Percentiles rank a stretch among this genome's conserved stretches.
These are phyloP conservation scores for Lepidothrix coronata DNA, from an alignment of 2,113 vertebrate species.

Conservation along the genomic window DNA sequence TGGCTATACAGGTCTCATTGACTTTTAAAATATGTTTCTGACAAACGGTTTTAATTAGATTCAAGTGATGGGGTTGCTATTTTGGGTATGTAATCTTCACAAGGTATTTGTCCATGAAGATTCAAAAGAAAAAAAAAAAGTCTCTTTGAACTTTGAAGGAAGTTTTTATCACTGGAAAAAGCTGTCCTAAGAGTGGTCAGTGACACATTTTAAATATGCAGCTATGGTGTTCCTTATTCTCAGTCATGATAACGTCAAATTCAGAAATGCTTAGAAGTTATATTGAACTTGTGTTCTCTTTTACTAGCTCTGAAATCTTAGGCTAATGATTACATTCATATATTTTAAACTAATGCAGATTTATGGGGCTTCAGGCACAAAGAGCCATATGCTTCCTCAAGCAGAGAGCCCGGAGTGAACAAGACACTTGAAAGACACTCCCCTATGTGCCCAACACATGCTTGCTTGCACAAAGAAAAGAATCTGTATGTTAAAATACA, in stretches of 20 bases:
- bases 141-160: not conserved
- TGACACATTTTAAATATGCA: not conserved
- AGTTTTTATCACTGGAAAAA: not conserved
- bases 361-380: conserved; percentile 64
- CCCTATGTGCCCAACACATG: not conserved
- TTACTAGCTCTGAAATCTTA: conserved; percentile 44
- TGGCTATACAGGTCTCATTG: conserved; percentile 25
- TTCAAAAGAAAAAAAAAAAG: not conserved
- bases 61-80: conserved; percentile 1
- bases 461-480: not conserved
- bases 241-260: not conserved
- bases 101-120: not conserved
- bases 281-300: conserved; percentile 3
- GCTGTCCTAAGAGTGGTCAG: not conserved
- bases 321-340: conserved; percentile 45
- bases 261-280: not conserved
- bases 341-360: conserved; percentile 66
- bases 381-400: conserved; percentile 15
- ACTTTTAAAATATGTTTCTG: conserved; percentile 50
- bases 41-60: conserved; percentile 56
- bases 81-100: not conserved
- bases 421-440: not conserved
- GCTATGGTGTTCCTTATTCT: not conserved
- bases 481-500: not conserved
- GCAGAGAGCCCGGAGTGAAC: not conserved